Evolutionary conservation across 1,140 invertebrate species (phyloP), one percentile per base, ranked within the genome.

Genomic region (Drosophila hydei): DNA sequence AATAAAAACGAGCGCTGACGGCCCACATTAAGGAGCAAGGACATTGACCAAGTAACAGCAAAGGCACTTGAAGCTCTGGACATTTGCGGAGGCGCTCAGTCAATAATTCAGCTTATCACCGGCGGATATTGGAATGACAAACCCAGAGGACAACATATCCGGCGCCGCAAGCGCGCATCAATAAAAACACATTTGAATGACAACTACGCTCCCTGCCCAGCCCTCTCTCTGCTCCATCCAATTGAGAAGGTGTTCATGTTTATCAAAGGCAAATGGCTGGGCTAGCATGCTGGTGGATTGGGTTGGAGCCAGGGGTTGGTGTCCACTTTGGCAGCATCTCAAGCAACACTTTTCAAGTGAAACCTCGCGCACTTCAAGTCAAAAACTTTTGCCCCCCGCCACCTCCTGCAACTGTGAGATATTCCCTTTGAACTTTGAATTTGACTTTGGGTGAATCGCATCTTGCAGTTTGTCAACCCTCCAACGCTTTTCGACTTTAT

Each of bases 31-130:
- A 64, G 25, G 23, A 50, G 56, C 42, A 64, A 65, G 63, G 63
- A 73, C 78, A 69, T 25, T 55, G 43, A 16, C 63, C 73, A 72
- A 68, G 25, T 42, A 14, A 30, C 55, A 43, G 25, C 12, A 30
- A 45, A 42, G 16, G 42, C 21, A 47, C 25, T 18, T 50, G 25
- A 12, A 19, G 43, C 25, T 27, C 9, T 52, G 69, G 73, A 56
- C 60, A 51, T 27, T 25, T 42, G 63, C 36, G 18, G 25, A 42
- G 36, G 19, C n/a, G 45, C 21, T 43, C 71, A 77, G 74, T 76
- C 84, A 83, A 89, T 90, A 90, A 90, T 90, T 90, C 78, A 90
- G 89, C 77, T 87, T 90, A 90, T 90, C 89, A 90, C 88, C 89
- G 89, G 84, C 89, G 88, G 84, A 90, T 90, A 90, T 90, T 90